These are phyloP conservation scores for Andricus grossulariae DNA, from an alignment of 1,140 invertebrate species.

Conservation along the genomic window DNA sequence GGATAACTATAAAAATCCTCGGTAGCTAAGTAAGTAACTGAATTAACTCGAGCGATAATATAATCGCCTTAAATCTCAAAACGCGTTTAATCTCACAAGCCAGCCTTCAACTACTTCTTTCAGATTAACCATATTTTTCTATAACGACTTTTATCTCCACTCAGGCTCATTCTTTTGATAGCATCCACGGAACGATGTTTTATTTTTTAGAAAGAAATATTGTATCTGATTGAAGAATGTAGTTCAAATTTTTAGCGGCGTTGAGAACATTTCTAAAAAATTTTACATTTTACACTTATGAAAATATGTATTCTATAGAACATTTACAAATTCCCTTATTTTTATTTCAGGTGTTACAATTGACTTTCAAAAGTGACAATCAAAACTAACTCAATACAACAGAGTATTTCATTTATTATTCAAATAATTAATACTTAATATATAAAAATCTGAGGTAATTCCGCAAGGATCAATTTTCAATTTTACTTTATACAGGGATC, in stretches of 20 bases:
- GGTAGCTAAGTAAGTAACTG: not conserved
- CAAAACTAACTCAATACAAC: no score
- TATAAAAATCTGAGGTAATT: no score
- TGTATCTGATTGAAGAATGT: no score
- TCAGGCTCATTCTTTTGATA: not conserved
- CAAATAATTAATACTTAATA: no score
- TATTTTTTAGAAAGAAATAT: not conserved
- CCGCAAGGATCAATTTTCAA: no score
- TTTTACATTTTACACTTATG: no score
- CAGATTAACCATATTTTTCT: not conserved
- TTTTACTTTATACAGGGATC: no score
- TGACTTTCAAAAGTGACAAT: no score
- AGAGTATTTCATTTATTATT: no score
- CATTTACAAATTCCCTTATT: not conserved
- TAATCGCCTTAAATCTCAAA: conserved; percentile 1
- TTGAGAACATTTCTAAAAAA: no score
- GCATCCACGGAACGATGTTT: not conserved
- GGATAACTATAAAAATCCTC: conserved; percentile 11
- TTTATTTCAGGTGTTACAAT: not conserved
- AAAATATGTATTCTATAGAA: not conserved
- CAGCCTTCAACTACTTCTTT: not conserved
- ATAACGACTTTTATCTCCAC: not conserved
- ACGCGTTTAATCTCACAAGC: not conserved
- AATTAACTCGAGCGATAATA: not conserved
- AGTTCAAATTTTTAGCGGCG: no score